Conservation (phyloP, 2,888 invertebrate genomes). For the Clanis bilineata region DNA sequence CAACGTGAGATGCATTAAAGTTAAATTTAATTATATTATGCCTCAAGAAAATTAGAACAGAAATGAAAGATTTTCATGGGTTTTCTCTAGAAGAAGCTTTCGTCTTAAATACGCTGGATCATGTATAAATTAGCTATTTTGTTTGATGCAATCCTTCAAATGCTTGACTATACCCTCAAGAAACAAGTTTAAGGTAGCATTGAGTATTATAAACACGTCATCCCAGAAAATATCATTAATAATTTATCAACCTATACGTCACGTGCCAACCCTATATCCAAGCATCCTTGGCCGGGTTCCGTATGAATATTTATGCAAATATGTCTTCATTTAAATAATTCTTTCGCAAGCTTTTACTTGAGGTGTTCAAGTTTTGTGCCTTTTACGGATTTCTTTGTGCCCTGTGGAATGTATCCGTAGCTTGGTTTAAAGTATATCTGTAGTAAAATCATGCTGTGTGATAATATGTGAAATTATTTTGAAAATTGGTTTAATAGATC, state of each 20-base stretch:
- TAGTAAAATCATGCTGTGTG: not conserved
- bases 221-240: not conserved
- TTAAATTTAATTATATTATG: no score
- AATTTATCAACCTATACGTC: not conserved
- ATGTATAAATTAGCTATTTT: no score
- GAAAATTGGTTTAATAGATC: no score
- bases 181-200: not conserved
- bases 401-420: constrained; percentile 7
- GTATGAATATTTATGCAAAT: constrained; percentile 22
- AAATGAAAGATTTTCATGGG: no score
- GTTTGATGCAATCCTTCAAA: not conserved
- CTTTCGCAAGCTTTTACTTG: constrained; percentile 15
- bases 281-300: constrained; percentile 18
- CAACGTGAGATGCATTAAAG: no score
- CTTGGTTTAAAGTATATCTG: not conserved
- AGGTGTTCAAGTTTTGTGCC: constrained; percentile 12
- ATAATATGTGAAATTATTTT: not conserved
- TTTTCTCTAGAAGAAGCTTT: no score
- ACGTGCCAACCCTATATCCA: constrained; percentile 16
- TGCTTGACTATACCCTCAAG: not conserved
- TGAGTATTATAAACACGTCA: not conserved
- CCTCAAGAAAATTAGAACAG: no score
- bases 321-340: constrained; percentile 20
- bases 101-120: no score
- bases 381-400: constrained; percentile 17